phyloP scores from a whole-genome alignment of 2,888 invertebrate genomes.

The Hydropsyche betteni region DNA sequence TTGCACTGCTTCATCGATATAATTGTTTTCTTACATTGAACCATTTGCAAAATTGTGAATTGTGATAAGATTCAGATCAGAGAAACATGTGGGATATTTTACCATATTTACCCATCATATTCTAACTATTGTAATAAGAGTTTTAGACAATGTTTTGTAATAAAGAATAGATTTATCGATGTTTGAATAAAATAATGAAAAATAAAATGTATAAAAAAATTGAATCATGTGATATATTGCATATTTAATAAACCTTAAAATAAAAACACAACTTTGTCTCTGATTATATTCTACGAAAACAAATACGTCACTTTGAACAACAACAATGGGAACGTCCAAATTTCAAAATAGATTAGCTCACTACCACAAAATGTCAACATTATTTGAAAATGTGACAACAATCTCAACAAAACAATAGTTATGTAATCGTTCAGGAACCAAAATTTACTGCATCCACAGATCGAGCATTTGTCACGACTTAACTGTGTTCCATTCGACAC shows the following conservation, averaged over 20 bases:
- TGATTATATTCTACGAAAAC: too few relatives aligned
- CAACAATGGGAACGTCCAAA: too few relatives aligned
- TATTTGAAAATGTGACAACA: too few relatives aligned
- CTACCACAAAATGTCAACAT: too few relatives aligned
- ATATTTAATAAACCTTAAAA: constrained; percentile 35
- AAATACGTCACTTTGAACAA: too few relatives aligned
- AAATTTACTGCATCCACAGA: too few relatives aligned
- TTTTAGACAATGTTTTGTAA: constrained; percentile 50
- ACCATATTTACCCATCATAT: constrained; percentile 31
- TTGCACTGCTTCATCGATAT: not conserved
- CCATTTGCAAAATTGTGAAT: constrained; percentile 17
- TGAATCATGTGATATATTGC: constrained; percentile 50
- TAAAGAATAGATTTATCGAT: constrained; percentile 51
- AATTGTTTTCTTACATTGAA: not conserved
- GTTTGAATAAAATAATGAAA: constrained; percentile 50
- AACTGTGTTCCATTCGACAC: too few relatives aligned
- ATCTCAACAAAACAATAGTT: too few relatives aligned
- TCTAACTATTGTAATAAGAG: constrained; percentile 39
- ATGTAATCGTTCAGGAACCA: too few relatives aligned
- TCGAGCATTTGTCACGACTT: too few relatives aligned
- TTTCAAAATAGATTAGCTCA: too few relatives aligned
- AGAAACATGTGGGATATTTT: constrained; percentile 28
- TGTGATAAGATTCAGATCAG: constrained; percentile 32
- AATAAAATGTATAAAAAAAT: constrained; percentile 45
- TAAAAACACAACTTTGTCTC: not conserved